Conservation (phyloP, 1,140 invertebrate genomes). For the Araneus ventricosus region DNA sequence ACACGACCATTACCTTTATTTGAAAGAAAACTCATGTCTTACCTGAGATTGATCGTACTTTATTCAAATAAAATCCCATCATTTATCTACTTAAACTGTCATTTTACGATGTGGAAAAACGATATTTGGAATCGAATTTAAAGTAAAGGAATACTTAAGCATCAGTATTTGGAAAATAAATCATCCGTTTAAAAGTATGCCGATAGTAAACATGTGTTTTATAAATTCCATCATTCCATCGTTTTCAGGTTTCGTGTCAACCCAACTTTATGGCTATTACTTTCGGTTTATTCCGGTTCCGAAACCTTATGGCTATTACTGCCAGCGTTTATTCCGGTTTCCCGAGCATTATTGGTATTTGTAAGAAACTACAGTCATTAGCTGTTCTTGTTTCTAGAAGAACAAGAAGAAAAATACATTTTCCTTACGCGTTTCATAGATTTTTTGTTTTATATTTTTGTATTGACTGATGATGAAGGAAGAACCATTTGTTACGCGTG, state of each 20-base stretch:
- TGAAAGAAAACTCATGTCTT: not conserved
- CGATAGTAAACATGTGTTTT: constrained; percentile 5
- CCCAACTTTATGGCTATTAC: constrained; percentile 8
- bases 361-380: constrained; percentile 14
- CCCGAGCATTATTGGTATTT: constrained; percentile 2
- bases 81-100: constrained; percentile 22
- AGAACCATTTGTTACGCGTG: constrained; percentile 20
- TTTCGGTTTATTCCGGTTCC: not conserved
- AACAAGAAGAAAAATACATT: constrained; percentile 12
- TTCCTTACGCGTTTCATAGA: not conserved
- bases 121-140: not conserved
- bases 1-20: not conserved
- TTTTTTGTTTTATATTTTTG: not conserved
- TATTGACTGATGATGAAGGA: constrained; percentile 50
- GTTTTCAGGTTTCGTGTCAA: constrained; percentile 29
- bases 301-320: constrained; percentile 4
- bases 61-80: not conserved
- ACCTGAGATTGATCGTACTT: not conserved
- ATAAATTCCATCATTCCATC: not conserved
- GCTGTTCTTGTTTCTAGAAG: constrained; percentile 43
- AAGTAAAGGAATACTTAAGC: not conserved
- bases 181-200: constrained; percentile 3
- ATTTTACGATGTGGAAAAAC: not conserved
- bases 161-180: not conserved
- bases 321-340: constrained; percentile 8